Base-by-base conservation (phyloP, 2,888 invertebrate species). In the Trichogramma evanescens region DNA sequence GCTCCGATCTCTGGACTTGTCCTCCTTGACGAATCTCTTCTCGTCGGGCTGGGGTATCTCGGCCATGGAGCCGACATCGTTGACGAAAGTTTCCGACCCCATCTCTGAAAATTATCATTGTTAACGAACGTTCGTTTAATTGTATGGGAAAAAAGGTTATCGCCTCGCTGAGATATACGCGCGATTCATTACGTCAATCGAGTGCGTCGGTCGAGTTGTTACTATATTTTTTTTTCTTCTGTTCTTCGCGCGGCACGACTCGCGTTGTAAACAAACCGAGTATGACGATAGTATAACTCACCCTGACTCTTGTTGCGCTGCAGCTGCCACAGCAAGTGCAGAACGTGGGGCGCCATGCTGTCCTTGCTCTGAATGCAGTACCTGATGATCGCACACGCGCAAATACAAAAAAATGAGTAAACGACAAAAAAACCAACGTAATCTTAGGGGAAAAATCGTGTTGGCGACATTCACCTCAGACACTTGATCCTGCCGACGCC, bases 271-370 rank as follows among this genome's bases (percentile, higher is more conserved):
- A 26, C 26, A 26, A 26, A 26, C 26, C 26, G 26, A 26, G 26
- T 3, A 26, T 2, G 39, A 26, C 40, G 13, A 6, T 26, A 26
- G 26, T 26, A 3, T 26, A 26, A 26, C 26, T 26, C 26, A 26
- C 26, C 26, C 26, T 26, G 26, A 26, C 26, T 26, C 26, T 26
- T 26, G 26, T 26, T 26, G 26, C 26, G 39, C 5, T 49, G 44
- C n/a, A 64, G 55, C 7, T 62, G 58, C 64, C 62, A 64, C 13
- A 52, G 57, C 41, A 64, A 43, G 13, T 59, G 40, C n/a, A 64
- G 49, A 55, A 50, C 26, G 46, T 10, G 51, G 3, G 59, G 54
- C 2, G 5, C 38, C 6, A 10, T 39, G 6, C 10, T 4, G 1
- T 38, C n/a, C 42, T 56, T 59, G 4, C 49, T 57, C 10, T 56